phyloP scores from a whole-genome alignment of 2,797 vertebrate genomes.

The Sebastes dallii region DNA sequence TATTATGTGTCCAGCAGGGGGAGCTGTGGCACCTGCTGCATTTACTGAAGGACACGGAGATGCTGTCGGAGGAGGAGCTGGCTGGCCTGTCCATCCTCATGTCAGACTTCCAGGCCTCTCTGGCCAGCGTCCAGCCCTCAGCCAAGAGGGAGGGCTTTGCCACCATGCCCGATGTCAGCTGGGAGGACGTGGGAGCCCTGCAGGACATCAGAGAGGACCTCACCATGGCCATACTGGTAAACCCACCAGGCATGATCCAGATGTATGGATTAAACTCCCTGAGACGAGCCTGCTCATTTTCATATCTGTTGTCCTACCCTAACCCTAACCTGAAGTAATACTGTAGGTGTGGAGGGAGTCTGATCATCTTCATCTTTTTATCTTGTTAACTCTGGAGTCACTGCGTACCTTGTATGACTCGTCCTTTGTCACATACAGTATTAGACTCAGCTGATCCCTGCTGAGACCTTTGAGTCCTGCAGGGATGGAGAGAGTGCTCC shows the following conservation, averaged over 20 bases:
- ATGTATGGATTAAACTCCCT: too few species aligned
- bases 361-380: background rate
- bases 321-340: too few species aligned
- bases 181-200: slow-evolving; percentile 94
- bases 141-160: slow-evolving; percentile 98
- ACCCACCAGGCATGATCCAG: background rate
- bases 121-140: slow-evolving; percentile 91
- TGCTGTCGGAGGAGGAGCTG: slow-evolving; percentile 86
- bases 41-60: slow-evolving; percentile 83
- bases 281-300: background rate
- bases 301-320: background rate
- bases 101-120: slow-evolving; percentile 89
- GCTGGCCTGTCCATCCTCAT: slow-evolving; percentile 86
- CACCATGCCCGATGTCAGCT: slow-evolving; percentile 94
- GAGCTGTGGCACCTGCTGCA: slow-evolving; percentile 85
- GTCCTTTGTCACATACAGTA: too few species aligned
- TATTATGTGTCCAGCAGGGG: slow-evolving; percentile 68
- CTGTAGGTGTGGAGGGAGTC: background rate
- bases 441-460: background rate
- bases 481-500: background rate
- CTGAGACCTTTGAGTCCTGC: background rate
- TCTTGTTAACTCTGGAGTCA: background rate
- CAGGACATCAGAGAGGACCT: slow-evolving; percentile 94
- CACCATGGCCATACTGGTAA: slow-evolving; percentile 96
- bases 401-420: background rate